These are phyloP conservation scores for Lepidostoma basale DNA, from an alignment of 1,140 invertebrate species.

Conservation along the genomic window DNA sequence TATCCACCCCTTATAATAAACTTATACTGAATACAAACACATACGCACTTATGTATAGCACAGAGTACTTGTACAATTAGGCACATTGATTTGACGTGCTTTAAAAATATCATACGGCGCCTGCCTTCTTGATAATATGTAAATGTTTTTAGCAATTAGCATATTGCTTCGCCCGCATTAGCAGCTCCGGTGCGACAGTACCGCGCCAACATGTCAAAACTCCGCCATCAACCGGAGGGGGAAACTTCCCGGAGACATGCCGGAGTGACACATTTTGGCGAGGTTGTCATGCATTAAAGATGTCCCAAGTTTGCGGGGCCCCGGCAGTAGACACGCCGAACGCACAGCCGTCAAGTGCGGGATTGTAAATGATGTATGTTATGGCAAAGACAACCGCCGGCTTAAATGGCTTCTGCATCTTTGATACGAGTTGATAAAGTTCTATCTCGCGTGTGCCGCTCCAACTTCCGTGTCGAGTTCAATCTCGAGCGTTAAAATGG, in stretches of 20 bases:
- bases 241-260: not conserved
- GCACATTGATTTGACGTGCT: not conserved
- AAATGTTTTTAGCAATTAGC: not conserved
- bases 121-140: not conserved
- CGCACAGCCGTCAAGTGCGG: not conserved
- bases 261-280: constrained; percentile 21
- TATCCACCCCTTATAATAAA: too few relatives aligned
- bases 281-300: constrained; percentile 9
- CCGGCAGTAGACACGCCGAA: not conserved
- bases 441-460: too few relatives aligned
- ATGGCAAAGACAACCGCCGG: not conserved
- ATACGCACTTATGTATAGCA: too few relatives aligned
- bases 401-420: constrained; percentile 13
- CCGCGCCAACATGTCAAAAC: constrained; percentile 15
- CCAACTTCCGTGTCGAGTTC: too few relatives aligned
- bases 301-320: not conserved
- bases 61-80: too few relatives aligned
- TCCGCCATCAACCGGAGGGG: not conserved
- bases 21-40: too few relatives aligned
- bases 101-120: constrained; percentile 1
- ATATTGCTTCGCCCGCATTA: not conserved
- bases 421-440: too few relatives aligned
- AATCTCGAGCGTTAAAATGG: too few relatives aligned
- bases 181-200: not conserved
- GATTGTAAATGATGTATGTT: not conserved